These are phyloP conservation scores for Chelidonichthys spinosus DNA, from an alignment of 2,797 vertebrate species.

Conservation along the genomic window DNA sequence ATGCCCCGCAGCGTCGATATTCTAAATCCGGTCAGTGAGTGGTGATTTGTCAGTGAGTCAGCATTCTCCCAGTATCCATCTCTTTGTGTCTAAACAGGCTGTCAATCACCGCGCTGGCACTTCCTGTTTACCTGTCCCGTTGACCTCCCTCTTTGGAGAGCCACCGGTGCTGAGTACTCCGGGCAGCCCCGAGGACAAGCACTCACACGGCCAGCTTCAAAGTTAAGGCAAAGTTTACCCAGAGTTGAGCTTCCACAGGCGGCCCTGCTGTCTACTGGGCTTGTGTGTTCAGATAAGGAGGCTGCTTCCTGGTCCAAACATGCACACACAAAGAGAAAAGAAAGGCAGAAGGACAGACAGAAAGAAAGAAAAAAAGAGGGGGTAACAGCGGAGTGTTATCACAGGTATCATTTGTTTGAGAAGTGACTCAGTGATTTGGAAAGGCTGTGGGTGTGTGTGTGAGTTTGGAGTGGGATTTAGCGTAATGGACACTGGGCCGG, in stretches of 20 bases:
- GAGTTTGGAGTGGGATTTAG: slow-evolving; percentile 54
- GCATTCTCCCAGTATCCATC: slow-evolving; percentile 73
- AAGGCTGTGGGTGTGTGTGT: slow-evolving; percentile 37
- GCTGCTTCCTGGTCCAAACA: slow-evolving; percentile 78
- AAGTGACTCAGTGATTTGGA: slow-evolving; percentile 62
- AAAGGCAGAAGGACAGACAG: slow-evolving; percentile 47
- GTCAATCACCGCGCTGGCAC: slow-evolving; percentile 74
- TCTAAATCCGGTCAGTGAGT: slow-evolving; percentile 47
- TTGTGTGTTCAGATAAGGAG: slow-evolving; percentile 79
- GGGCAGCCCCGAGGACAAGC: slow-evolving; percentile 74
- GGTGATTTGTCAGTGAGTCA: slow-evolving; percentile 72
- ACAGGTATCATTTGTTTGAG: slow-evolving; percentile 73
- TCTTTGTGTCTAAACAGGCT: slow-evolving; percentile 81
- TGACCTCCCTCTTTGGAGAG: slow-evolving; percentile 78
- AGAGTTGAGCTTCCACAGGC: slow-evolving; percentile 83
- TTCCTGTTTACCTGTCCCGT: slow-evolving; percentile 85
- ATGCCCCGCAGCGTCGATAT: slow-evolving; percentile 50
- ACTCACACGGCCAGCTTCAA: slow-evolving; percentile 78
- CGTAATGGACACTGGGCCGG: slow-evolving; percentile 32
- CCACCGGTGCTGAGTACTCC: slow-evolving; percentile 69
- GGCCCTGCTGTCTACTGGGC: slow-evolving; percentile 66
- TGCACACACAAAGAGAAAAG: slow-evolving; percentile 68
- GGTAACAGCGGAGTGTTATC: slow-evolving; percentile 63
- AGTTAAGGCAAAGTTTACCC: slow-evolving; percentile 83
- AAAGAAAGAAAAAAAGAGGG: slow-evolving; percentile 21